phyloP scores from a whole-genome alignment of 2,888 invertebrate species.

The Ornithoptera alexandrae region DNA sequence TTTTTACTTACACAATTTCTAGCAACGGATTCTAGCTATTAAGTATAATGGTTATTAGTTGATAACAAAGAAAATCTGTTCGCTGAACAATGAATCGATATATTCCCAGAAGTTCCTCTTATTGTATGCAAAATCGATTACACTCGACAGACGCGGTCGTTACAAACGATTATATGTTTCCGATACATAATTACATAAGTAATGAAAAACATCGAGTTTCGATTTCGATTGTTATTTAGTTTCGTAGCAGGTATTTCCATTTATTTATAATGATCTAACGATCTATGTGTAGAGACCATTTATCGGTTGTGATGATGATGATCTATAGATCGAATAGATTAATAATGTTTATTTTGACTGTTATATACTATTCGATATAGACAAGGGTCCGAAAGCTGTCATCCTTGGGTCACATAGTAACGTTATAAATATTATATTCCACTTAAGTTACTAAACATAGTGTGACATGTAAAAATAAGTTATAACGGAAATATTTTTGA shows the following conservation, averaged over 20 bases:
- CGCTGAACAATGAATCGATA: constrained; percentile 5
- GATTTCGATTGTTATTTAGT: background rate
- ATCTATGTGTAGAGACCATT: no score
- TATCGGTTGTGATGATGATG: no score
- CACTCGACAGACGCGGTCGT: background rate
- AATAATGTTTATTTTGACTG: no score
- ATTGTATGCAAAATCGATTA: constrained; percentile 25
- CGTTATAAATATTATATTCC: no score
- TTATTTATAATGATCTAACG: background rate
- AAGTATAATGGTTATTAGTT: background rate
- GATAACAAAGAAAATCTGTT: background rate
- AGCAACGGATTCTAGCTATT: background rate
- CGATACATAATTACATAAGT: background rate
- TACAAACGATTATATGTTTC: background rate
- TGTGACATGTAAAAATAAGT: no score
- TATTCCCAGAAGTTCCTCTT: constrained; percentile 16
- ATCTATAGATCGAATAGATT: no score
- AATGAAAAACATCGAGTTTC: background rate
- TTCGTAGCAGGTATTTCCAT: background rate
- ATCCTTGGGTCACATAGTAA: no score
- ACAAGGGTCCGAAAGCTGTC: no score
- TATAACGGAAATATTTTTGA: no score
- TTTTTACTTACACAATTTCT: background rate
- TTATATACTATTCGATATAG: no score
- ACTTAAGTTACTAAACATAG: no score